Evolutionary conservation across 92 coral and sea anemone species (phyloP), one percentile per base, ranked within the genome.

Genomic region (Parazoanthus darwini): DNA sequence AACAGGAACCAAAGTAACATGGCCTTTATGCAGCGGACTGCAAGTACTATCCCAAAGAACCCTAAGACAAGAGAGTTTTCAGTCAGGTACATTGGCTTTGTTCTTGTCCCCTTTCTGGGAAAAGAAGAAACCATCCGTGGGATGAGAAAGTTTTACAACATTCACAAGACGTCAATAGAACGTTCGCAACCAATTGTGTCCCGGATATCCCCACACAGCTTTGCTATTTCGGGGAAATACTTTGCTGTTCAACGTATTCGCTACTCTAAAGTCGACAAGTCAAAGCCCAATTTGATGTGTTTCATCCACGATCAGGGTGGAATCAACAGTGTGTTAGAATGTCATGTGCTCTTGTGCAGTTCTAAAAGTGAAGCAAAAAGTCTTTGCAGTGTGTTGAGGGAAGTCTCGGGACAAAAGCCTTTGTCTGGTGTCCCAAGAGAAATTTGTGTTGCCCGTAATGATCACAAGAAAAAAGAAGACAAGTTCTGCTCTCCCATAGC

Each of bases 301-400:
- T 29, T 70, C 13, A 26, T 29, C 74, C n/a, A 70, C 74, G 20
- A 20, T 23, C 33, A 26, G 74, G 13, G 20, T 54, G 18, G 74
- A 70, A 70, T n/a, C 74, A 11, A 29, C 74, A n/a, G 74, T n/a
- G 26, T 18, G n/a, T n/a, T 70, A n/a, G 74, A 70, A 29, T 70
- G 74, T 70, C 74, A 70, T 29, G 74, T 70, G 74, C 36, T 70
- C 13, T 70, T 25, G 15, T 70, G 74, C 35, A n/a, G 35, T 70
- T 70, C 74, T 70, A 70, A 70, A 70, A 70, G 36, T 13, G 74
- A 70, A 10, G 74, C 74, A n/a, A 70, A 70, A 70, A 70, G 33
- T 70, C 74, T 70, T 29, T 70, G 74, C 20, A 33, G 74, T 70
- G 26, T 70, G 6, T n/a, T 29, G 74, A 23, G 9, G 74, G 36